phyloP scores from a whole-genome alignment of 2,888 invertebrate genomes.

The Caenorhabditis wallacei region DNA sequence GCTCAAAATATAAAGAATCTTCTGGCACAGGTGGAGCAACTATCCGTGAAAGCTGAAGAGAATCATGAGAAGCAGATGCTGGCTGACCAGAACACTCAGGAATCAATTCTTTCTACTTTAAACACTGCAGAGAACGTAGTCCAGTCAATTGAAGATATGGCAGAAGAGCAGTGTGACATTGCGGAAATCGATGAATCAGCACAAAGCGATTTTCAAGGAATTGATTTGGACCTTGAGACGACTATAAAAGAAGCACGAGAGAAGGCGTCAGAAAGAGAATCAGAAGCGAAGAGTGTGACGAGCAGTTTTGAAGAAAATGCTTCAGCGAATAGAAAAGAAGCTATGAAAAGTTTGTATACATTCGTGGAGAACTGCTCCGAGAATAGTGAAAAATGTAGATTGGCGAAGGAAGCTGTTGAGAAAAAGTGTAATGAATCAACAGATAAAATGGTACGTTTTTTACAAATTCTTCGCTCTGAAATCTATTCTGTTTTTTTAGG shows the following conservation, averaged over 20 bases:
- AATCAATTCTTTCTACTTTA: constrained; percentile 12
- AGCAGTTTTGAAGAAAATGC: background rate
- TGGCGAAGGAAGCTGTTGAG: background rate
- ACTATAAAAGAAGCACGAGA: constrained; percentile 5
- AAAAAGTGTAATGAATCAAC: background rate
- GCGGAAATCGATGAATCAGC: constrained; percentile 7
- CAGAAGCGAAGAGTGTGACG: constrained; percentile 5
- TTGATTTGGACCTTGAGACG: constrained; percentile 18
- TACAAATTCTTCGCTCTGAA: background rate
- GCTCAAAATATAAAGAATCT: constrained; percentile 2
- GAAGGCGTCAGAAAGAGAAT: background rate
- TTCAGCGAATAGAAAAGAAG: background rate
- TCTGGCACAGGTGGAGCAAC: constrained; percentile 15
- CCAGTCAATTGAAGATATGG: constrained; percentile 28
- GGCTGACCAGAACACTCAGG: constrained; percentile 20
- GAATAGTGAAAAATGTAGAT: background rate
- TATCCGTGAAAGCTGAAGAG: constrained; percentile 17
- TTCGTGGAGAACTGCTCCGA: background rate
- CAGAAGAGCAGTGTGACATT: constrained; percentile 29
- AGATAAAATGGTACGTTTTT: background rate
- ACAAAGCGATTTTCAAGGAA: constrained; percentile 11
- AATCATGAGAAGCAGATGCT: constrained; percentile 34
- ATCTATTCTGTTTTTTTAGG: background rate
- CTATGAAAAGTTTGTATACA: background rate
- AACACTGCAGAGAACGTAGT: constrained; percentile 33